Conservation (phyloP, 37 sponge, comb jelly and placozoan genomes). For the Cliona cf. orientalis region DNA sequence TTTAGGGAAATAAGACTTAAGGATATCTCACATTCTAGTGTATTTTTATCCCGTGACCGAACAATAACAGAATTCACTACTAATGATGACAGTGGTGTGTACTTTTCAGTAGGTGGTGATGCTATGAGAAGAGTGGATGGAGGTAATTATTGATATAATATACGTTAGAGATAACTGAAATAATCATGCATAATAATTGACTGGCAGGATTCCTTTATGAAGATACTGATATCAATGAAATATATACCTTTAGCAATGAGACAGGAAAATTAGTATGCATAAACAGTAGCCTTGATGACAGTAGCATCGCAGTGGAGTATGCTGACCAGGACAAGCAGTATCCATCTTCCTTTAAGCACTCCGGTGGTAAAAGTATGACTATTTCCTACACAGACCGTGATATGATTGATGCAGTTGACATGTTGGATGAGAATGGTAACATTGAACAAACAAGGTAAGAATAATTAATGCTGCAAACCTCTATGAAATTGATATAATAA, state of each 20-base stretch:
- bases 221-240: too few relatives aligned
- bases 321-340: background rate
- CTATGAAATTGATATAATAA: too few relatives aligned
- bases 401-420: slow-evolving; percentile 3
- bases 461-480: too few relatives aligned
- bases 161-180: background rate
- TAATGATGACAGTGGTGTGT: background rate
- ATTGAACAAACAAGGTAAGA: slow-evolving; percentile 29
- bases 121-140: background rate
- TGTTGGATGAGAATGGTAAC: background rate
- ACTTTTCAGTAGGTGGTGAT: background rate
- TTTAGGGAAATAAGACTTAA: slow-evolving; percentile 15
- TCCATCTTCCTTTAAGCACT: slow-evolving; percentile 1
- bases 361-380: slow-evolving; percentile 19
- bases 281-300: slow-evolving; percentile 9
- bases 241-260: too few relatives aligned
- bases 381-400: slow-evolving; percentile 21
- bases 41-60: background rate
- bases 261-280: too few relatives aligned
- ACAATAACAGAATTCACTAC: background rate
- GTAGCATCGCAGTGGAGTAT: background rate
- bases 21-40: background rate
- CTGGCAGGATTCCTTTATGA: too few relatives aligned
- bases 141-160: slow-evolving; percentile 3
- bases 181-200: too few relatives aligned